Percentiles rank a stretch among this genome's conserved stretches.
Conservation (phyloP, 2,113 vertebrate species). For the Oenanthe melanoleuca region DNA sequence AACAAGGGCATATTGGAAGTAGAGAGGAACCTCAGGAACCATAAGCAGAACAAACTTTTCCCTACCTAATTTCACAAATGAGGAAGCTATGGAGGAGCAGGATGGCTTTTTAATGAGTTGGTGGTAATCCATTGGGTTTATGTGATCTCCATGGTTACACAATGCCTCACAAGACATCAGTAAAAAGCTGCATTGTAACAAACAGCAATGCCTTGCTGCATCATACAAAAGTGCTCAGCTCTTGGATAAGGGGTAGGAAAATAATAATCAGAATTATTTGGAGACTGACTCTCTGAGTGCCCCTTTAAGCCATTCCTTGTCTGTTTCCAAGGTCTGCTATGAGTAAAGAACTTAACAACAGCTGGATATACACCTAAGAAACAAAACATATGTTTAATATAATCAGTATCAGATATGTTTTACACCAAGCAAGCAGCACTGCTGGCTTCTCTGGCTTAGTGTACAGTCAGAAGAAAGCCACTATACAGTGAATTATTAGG, state of each 20-base stretch:
- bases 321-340: background rate
- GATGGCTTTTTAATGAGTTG: background rate
- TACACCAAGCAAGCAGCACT: background rate
- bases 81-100: background rate
- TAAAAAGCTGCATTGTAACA: background rate
- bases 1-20: too few species aligned
- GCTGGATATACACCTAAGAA: background rate
- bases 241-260: background rate
- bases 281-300: background rate
- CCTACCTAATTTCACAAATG: background rate
- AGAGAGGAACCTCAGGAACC: background rate
- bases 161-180: background rate
- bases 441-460: background rate
- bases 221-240: background rate
- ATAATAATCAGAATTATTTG: background rate
- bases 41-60: background rate
- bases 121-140: background rate
- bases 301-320: background rate
- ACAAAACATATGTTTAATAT: background rate
- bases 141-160: background rate
- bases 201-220: background rate
- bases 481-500: background rate
- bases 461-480: accelerated
- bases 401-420: background rate
- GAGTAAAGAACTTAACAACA: background rate